Conservation (phyloP, 35 echinoderm and acorn worm genomes). For the Heliocidaris erythrogramma region DNA sequence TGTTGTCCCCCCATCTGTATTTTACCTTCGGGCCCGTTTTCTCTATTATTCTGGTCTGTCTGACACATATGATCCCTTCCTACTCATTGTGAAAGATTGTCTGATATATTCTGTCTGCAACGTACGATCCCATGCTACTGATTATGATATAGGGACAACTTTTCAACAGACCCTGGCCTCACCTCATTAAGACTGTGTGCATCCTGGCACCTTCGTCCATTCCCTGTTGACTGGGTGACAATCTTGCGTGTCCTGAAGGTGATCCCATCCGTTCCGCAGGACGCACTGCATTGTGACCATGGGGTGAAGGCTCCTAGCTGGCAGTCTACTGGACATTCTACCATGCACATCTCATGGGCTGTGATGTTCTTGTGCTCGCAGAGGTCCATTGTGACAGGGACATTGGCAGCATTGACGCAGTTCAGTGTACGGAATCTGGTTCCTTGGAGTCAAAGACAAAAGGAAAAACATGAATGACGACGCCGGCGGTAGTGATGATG, state of each 20-base stretch:
- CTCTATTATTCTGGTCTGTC: too few relatives aligned
- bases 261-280: conserved; percentile 70
- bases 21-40: too few relatives aligned
- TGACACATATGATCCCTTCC: too few relatives aligned
- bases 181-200: conserved; percentile 64
- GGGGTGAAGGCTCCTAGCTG: conserved; percentile 56
- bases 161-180: neutral
- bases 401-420: conserved; percentile 56
- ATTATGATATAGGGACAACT: too few relatives aligned
- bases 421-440: conserved; percentile 58
- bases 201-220: conserved; percentile 59
- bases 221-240: conserved; percentile 39
- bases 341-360: conserved; percentile 48
- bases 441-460: conserved; percentile 36
- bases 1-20: too few relatives aligned
- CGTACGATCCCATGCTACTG: too few relatives aligned
- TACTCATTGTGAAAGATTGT: too few relatives aligned
- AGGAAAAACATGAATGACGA: neutral
- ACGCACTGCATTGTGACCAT: conserved; percentile 73
- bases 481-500: neutral
- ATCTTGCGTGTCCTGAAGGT: conserved; percentile 65
- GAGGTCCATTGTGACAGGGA: conserved; percentile 43
- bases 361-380: conserved; percentile 61
- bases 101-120: too few relatives aligned
- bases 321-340: conserved; percentile 78